phyloP scores from a whole-genome alignment of 2,113 vertebrate genomes.

The Ceuthmochares aereus region DNA sequence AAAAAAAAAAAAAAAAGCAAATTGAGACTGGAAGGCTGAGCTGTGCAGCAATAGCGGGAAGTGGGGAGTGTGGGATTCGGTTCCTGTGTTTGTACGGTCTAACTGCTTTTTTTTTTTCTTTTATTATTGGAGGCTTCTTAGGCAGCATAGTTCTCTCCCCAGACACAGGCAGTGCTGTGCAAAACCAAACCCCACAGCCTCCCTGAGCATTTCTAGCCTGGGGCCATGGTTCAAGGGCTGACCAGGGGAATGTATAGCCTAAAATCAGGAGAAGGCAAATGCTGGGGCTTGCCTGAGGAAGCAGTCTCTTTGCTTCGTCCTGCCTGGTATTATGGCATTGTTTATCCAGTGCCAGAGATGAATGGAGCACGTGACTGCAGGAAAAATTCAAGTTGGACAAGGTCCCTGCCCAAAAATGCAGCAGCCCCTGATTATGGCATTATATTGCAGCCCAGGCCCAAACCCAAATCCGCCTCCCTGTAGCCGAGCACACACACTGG shows the following conservation, averaged over 20 bases:
- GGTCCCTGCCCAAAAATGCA: constrained; percentile 58
- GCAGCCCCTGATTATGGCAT: constrained; percentile 58
- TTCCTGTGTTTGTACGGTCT: constrained; percentile 41
- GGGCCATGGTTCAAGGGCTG: background rate
- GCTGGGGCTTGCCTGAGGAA: constrained; percentile 56
- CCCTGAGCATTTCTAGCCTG: accelerated
- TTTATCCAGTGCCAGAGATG: constrained; percentile 66
- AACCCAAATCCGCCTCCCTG: background rate
- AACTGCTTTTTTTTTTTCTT: background rate
- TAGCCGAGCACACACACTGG: background rate
- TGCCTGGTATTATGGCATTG: constrained; percentile 61
- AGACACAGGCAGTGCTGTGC: background rate
- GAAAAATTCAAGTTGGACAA: constrained; percentile 67
- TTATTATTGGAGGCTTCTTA: background rate
- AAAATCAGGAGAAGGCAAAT: background rate
- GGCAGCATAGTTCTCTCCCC: background rate
- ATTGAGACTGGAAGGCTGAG: constrained; percentile 4
- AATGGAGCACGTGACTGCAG: constrained; percentile 66
- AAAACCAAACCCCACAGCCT: background rate
- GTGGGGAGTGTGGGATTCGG: constrained; percentile 25
- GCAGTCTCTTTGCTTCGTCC: constrained; percentile 44
- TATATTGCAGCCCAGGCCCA: constrained; percentile 21
- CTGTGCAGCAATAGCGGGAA: constrained; percentile 45
- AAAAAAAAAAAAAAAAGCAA: background rate
- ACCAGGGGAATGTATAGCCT: background rate